phyloP scores from a whole-genome alignment of 2,113 vertebrate species.

The Ophiodon elongatus region DNA sequence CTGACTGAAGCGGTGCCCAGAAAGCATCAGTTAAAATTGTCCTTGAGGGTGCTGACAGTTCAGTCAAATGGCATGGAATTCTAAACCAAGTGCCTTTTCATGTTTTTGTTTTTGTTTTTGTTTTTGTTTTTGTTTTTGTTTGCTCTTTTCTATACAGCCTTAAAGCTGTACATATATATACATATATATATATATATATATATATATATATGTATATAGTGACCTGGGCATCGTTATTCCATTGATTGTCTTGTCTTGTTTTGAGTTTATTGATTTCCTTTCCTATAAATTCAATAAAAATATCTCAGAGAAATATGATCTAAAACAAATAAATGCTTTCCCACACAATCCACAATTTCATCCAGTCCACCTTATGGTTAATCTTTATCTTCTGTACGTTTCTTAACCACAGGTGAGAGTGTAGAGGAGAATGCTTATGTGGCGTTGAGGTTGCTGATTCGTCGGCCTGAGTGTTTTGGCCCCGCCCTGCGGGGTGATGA shows the following conservation, averaged over 20 bases:
- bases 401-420: conserved; percentile 89
- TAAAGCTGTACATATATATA: background rate
- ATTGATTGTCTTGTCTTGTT: background rate
- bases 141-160: background rate
- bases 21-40: conserved; percentile 40
- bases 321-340: background rate
- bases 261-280: background rate
- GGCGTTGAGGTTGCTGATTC: conserved; percentile 92
- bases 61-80: conserved; percentile 32
- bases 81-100: background rate
- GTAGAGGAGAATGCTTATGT: conserved; percentile 97
- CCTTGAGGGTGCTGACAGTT: conserved; percentile 45
- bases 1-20: conserved; percentile 17
- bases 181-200: no score
- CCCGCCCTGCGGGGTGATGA: conserved; percentile 93
- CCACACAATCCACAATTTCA: background rate
- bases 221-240: background rate
- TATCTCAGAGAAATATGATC: background rate
- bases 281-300: background rate
- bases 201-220: no score
- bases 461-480: conserved; percentile 95
- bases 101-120: background rate
- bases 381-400: background rate
- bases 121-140: background rate
- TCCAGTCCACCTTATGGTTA: no score